A percentile compares a stretch with the other conserved stretches of the same genome.
phyloP scores from a whole-genome alignment of 2,797 vertebrate species.

The Spheniscus humboldti region DNA sequence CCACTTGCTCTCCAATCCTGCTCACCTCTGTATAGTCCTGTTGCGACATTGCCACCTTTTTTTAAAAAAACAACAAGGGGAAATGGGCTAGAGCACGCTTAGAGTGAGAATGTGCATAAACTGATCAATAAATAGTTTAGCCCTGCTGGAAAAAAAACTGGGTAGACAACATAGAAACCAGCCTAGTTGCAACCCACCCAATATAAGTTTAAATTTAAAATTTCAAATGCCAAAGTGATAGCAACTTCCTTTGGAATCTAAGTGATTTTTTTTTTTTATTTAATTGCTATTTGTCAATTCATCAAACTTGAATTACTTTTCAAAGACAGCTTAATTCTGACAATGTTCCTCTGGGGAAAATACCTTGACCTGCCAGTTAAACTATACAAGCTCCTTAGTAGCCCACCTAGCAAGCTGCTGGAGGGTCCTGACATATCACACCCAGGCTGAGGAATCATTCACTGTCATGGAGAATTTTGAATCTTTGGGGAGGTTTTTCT shows the following conservation, averaged over 20 bases:
- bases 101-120: background rate
- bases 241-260: background rate
- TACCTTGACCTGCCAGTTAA: constrained; percentile 5
- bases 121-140: background rate
- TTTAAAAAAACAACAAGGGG: background rate
- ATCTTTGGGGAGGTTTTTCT: background rate
- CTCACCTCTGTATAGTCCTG: background rate
- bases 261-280: background rate
- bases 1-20: background rate
- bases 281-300: constrained; percentile 10
- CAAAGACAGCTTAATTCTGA: background rate
- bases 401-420: constrained; percentile 29
- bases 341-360: constrained; percentile 36
- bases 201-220: background rate
- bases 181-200: background rate
- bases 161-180: background rate
- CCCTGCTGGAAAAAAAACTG: background rate
- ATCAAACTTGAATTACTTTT: background rate
- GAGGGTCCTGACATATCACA: background rate
- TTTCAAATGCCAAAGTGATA: background rate
- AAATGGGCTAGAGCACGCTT: background rate
- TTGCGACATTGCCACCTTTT: background rate
- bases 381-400: background rate
- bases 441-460: background rate
- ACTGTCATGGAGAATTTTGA: background rate